Evolutionary conservation across 1,140 invertebrate species (phyloP).

Genomic region (Drosophila bocki): DNA sequence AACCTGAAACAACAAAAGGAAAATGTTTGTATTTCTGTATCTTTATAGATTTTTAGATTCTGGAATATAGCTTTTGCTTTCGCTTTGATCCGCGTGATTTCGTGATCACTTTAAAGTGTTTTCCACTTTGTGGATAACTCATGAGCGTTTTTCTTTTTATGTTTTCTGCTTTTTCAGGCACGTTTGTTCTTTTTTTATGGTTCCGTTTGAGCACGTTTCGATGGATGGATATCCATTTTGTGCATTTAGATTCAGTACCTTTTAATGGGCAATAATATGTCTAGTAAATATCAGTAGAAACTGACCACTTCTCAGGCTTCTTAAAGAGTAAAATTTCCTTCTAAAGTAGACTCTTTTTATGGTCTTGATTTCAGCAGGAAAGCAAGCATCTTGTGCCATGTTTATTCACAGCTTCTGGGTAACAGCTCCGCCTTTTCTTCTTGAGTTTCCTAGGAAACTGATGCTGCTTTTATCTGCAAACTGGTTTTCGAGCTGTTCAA

Average conservation of each 20-base stretch:
- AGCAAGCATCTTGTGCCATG: background rate
- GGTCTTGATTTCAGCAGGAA: background rate
- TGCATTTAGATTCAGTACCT: no score
- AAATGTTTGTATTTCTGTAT: conserved; percentile 16
- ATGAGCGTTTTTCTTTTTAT: conserved; percentile 23
- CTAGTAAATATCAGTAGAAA: background rate
- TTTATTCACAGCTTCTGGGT: conserved; percentile 33
- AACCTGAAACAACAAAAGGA: conserved; percentile 44
- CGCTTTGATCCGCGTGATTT: conserved; percentile 31
- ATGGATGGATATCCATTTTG: conserved; percentile 17
- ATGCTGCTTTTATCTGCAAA: conserved; percentile 7
- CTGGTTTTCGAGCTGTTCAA: conserved; percentile 46
- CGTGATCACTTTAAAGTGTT: conserved; percentile 51
- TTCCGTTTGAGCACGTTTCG: conserved; percentile 8
- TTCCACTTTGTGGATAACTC: conserved; percentile 20
- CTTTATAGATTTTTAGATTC: conserved; percentile 14
- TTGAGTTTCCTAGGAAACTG: background rate
- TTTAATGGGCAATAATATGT: conserved; percentile 1
- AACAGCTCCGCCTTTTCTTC: conserved; percentile 18
- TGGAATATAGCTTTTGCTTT: background rate
- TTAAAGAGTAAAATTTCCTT: background rate
- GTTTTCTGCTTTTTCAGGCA: conserved; percentile 34
- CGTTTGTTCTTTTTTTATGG: conserved; percentile 35
- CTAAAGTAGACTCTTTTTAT: conserved; percentile 3
- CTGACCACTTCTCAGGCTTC: background rate